Base-by-base conservation (phyloP, 2,797 vertebrate genomes). In the Sparidentex hasta region DNA sequence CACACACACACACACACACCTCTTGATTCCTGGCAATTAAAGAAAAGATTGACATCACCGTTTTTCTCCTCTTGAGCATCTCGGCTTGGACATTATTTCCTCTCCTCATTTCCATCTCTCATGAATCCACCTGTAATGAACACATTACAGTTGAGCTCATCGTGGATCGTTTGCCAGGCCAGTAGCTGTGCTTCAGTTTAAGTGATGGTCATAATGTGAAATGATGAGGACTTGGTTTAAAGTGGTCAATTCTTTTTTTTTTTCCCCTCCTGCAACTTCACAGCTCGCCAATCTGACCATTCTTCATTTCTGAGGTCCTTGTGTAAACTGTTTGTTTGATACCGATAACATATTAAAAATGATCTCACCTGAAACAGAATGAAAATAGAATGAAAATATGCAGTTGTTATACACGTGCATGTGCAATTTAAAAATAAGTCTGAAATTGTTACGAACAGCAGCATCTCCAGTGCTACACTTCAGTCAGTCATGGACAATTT, bases 51-150 rank as follows among this genome's bases (percentile, higher is more conserved):
- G 58, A 62, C 81, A 76, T 72, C n/a, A 23, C 25, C 65, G 44
- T 82, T 74, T 87, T 69, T 68, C 38, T 69, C 25, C 72, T 70
- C 71, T 64, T 21, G 44, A 80, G 78, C 70, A 48, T 65, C 62
- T 82, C 76, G 64, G 17, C 69, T 69, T n/a, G 66, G n/a, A 75
- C 58, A 65, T 33, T 56, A 82, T 58, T 64, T 85, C 59, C 65
- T 74, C 50, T 75, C 47, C 57, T 71, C 68, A 59, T 86, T 75
- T 85, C 69, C 58, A 67, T 85, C 70, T 23, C 71, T 82, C 63
- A 76, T 75, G 74, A 76, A 84, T 88, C 78, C 84, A 78, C 67
- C 59, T 69, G 27, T 84, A 87, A 89, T 84, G 76, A 88, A 82
- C 65, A 82, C 67, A 82, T 88, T 55, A 83, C 13, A 44, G 38